These are phyloP conservation scores for Sebastolobus alascanus DNA, from an alignment of 2,797 vertebrate genomes.

Conservation along the genomic window DNA sequence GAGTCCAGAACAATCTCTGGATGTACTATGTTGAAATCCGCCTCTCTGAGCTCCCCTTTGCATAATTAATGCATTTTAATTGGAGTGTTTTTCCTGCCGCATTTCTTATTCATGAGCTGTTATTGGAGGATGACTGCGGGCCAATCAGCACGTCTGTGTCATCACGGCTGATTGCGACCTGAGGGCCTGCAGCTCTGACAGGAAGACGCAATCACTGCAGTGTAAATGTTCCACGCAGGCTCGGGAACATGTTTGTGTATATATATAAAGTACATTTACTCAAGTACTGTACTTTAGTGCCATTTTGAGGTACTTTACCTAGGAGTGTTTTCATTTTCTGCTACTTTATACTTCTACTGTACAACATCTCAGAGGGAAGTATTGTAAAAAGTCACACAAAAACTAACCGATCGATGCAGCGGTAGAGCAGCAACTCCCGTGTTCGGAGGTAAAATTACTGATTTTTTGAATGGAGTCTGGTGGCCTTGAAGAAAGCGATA, in stretches of 20 bases:
- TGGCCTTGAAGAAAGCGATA: no score
- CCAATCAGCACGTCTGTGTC: conserved; percentile 68
- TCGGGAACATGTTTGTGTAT: not conserved
- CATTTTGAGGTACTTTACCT: no score
- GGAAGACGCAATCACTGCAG: conserved; percentile 47
- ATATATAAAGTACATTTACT: not conserved
- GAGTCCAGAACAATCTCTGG: conserved; percentile 3
- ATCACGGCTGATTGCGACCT: conserved; percentile 58
- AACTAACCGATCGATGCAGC: no score
- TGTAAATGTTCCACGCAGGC: not conserved
- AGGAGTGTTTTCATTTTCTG: not conserved
- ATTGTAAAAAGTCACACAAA: no score
- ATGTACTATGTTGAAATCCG: conserved; percentile 4
- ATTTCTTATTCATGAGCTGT: conserved; percentile 87
- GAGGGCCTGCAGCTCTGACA: conserved; percentile 44
- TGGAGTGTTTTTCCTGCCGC: conserved; percentile 82
- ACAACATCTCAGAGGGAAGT: not conserved
- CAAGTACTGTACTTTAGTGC: not conserved
- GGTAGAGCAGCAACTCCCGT: no score
- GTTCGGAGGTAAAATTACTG: no score
- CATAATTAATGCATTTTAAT: conserved; percentile 87
- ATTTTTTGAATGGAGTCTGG: no score
- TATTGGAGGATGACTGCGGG: conserved; percentile 78
- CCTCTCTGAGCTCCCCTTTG: conserved; percentile 52
- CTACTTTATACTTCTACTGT: no score